Evolutionary conservation across 2,113 vertebrate species (phyloP).

Genomic region (Baryphthengus martii): DNA sequence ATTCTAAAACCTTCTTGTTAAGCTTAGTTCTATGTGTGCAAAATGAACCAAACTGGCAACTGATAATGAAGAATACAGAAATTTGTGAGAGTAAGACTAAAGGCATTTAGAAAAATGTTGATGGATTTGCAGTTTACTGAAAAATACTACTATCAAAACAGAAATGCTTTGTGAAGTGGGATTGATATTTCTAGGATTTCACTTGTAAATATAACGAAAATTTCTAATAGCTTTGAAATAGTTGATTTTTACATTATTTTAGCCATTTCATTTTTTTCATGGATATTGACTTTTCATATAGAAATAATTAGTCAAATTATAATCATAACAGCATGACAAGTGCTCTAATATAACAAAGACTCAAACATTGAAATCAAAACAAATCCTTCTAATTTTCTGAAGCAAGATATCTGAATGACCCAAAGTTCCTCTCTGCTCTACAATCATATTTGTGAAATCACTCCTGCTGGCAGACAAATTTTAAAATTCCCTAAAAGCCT

Average conservation of each 20-base stretch:
- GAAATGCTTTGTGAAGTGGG: background rate
- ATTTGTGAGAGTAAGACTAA: background rate
- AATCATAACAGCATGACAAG: conserved; percentile 52
- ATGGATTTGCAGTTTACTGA: background rate
- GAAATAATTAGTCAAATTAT: conserved; percentile 42
- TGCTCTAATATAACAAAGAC: conserved; percentile 33
- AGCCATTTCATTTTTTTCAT: background rate
- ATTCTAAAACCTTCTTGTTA: background rate
- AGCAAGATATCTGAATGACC: background rate
- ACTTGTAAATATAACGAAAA: background rate
- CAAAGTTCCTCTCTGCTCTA: background rate
- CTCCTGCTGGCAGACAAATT: background rate
- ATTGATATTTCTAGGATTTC: background rate
- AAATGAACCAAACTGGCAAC: background rate
- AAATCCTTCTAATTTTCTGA: conserved; percentile 43
- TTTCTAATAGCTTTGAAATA: background rate
- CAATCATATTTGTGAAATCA: background rate
- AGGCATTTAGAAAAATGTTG: background rate
- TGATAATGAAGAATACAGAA: background rate
- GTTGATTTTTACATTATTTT: background rate
- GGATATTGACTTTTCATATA: conserved; percentile 10
- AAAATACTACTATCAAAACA: background rate
- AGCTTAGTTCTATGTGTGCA: background rate
- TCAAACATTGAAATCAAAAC: conserved; percentile 27
- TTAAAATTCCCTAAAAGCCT: background rate